Evolutionary conservation across 2,113 vertebrate species (phyloP).

Genomic region (Corythornis vintsioides): DNA sequence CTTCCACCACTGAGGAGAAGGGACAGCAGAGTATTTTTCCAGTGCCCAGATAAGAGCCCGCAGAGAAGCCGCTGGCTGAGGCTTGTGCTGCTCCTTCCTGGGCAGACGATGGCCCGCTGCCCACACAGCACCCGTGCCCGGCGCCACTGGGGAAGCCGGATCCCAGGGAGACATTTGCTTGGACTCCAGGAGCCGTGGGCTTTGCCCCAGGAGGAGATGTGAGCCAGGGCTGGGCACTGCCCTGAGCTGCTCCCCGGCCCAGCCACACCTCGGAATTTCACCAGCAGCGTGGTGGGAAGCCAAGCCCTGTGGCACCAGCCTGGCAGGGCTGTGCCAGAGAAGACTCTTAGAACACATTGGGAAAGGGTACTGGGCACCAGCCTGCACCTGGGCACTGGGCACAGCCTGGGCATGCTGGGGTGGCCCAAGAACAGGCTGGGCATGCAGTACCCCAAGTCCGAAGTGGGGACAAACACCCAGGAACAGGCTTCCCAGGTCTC

Average conservation of each 20-base stretch:
- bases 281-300: accelerated
- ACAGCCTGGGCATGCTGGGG: not conserved
- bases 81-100: not conserved
- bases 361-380: not conserved
- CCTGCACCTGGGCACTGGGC: too few species aligned
- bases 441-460: not conserved
- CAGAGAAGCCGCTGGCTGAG: not conserved
- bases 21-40: not conserved
- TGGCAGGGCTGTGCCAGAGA: too few species aligned
- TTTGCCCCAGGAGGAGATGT: not conserved
- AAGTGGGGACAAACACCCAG: not conserved
- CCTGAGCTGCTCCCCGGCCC: not conserved
- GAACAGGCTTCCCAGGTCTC: not conserved
- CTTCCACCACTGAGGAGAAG: not conserved
- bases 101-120: not conserved
- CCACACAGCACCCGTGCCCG: too few species aligned
- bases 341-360: not conserved
- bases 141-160: not conserved
- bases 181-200: not conserved
- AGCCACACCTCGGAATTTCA: not conserved
- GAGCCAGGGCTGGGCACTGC: not conserved
- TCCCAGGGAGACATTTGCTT: not conserved
- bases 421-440: not conserved
- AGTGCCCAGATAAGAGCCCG: not conserved
- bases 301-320: accelerated